phyloP scores from a whole-genome alignment of 2,888 invertebrate genomes.

The Drosophila pegasa region DNA sequence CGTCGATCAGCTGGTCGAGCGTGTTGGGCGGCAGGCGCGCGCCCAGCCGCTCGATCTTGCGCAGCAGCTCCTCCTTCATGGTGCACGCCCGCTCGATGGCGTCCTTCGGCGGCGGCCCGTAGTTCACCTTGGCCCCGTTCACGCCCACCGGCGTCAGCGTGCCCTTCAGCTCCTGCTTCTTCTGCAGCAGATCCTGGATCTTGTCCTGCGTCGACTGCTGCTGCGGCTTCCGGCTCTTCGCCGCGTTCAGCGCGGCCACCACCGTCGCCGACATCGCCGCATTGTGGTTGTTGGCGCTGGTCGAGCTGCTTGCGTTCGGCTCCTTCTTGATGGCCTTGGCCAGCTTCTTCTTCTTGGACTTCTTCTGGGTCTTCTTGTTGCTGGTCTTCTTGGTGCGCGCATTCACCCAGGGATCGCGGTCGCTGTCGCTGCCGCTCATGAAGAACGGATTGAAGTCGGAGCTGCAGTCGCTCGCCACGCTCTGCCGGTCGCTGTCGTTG shows the following conservation, averaged over 20 bases:
- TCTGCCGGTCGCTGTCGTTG: slow-evolving; percentile 82
- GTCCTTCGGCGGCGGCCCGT: slow-evolving; percentile 89
- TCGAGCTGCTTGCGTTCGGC: background rate
- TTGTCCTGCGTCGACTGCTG: slow-evolving; percentile 90
- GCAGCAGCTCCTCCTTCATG: slow-evolving; percentile 96
- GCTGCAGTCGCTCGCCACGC: slow-evolving; percentile 86
- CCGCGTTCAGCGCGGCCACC: slow-evolving; percentile 60
- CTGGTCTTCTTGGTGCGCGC: slow-evolving; percentile 87
- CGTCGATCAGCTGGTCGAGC: slow-evolving; percentile 98
- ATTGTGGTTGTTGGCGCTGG: slow-evolving; percentile 10
- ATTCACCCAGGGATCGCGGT: slow-evolving; percentile 93
- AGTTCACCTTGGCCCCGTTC: slow-evolving; percentile 83
- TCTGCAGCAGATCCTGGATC: slow-evolving; percentile 89
- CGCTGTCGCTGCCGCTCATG: slow-evolving; percentile 91
- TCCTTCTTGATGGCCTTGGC: slow-evolving; percentile 42
- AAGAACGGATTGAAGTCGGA: slow-evolving; percentile 97
- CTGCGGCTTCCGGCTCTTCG: slow-evolving; percentile 66
- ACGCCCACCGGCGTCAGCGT: slow-evolving; percentile 82
- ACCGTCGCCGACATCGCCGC: slow-evolving; percentile 60
- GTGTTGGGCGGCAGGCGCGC: slow-evolving; percentile 97
- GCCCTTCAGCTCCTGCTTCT: slow-evolving; percentile 84
- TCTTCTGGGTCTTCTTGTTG: slow-evolving; percentile 77
- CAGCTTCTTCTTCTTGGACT: slow-evolving; percentile 61
- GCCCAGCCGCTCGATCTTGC: slow-evolving; percentile 93
- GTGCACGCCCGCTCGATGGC: slow-evolving; percentile 95